phyloP scores from a whole-genome alignment of 2,113 vertebrate species.

The Varanus komodoensis region DNA sequence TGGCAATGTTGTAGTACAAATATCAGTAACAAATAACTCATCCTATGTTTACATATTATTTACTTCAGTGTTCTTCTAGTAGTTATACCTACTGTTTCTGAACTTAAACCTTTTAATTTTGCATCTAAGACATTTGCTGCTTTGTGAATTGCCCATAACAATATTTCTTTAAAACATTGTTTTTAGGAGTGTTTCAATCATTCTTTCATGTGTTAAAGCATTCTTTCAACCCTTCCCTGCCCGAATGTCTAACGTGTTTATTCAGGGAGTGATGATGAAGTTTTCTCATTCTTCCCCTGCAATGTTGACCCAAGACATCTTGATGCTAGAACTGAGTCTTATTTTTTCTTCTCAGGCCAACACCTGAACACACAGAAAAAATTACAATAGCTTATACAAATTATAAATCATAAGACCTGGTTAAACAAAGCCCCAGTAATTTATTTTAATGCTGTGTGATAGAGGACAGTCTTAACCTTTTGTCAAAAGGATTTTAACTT shows the following conservation, averaged over 20 bases:
- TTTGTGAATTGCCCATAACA: neutral
- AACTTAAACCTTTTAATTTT: neutral
- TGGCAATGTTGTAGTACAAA: neutral
- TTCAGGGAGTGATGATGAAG: too few relatives aligned
- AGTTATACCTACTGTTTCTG: neutral
- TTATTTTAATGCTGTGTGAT: too few relatives aligned
- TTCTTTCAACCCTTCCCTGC: neutral
- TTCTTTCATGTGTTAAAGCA: neutral
- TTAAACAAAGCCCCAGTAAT: too few relatives aligned
- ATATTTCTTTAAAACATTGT: neutral
- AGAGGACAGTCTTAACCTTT: too few relatives aligned
- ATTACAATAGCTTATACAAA: too few relatives aligned
- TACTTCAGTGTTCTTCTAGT: neutral
- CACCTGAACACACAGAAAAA: neutral
- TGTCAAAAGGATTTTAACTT: too few relatives aligned
- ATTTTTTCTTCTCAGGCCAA: neutral
- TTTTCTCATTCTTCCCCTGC: neutral
- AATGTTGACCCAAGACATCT: neutral
- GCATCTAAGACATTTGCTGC: neutral
- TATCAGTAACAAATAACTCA: neutral
- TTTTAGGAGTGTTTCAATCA: neutral
- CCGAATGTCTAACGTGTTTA: neutral
- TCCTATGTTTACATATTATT: neutral
- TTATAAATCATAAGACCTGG: too few relatives aligned
- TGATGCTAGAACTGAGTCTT: neutral